Evolutionary conservation across 2,888 invertebrate species (phyloP).

Genomic region (Hydroisotoma schaefferi): DNA sequence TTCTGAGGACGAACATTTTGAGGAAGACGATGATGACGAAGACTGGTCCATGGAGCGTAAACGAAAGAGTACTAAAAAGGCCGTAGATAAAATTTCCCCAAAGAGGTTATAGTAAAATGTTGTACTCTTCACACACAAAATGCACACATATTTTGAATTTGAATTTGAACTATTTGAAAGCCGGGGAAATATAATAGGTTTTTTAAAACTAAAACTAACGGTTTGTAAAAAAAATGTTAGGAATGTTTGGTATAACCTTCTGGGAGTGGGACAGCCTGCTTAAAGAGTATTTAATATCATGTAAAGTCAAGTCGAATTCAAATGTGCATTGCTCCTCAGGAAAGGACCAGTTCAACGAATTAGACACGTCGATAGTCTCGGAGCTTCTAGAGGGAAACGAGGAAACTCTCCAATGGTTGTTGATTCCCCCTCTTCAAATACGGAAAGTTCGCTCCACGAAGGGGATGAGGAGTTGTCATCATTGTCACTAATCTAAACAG

Average conservation of each 20-base stretch:
- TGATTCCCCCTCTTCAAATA: slow-evolving; percentile 26
- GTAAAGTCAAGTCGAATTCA: too few species aligned
- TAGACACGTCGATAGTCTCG: slow-evolving; percentile 17
- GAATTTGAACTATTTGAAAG: too few species aligned
- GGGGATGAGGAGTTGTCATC: slow-evolving; percentile 34
- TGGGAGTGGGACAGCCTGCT: too few species aligned
- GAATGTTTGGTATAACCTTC: too few species aligned
- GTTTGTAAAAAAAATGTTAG: too few species aligned
- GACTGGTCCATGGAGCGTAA: slow-evolving; percentile 46
- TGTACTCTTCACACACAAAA: too few species aligned
- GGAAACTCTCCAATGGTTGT: slow-evolving; percentile 40
- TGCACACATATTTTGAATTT: too few species aligned
- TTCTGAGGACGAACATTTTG: slow-evolving; percentile 44
- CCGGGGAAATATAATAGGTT: not conserved
- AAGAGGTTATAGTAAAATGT: too few species aligned
- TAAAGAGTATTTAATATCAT: too few species aligned
- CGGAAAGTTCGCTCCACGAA: slow-evolving; percentile 21
- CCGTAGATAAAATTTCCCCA: slow-evolving; percentile 33
- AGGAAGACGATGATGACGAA: slow-evolving; percentile 46
- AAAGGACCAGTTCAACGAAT: slow-evolving; percentile 34
- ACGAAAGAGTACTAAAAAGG: slow-evolving; percentile 37
- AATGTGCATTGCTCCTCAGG: too few species aligned
- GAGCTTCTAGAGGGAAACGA: slow-evolving; percentile 20
- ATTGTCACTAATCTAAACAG: slow-evolving; percentile 18
- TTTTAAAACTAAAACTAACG: too few species aligned